These are phyloP conservation scores for Drosophila rellima DNA, from an alignment of 2,888 invertebrate genomes.

Conservation along the genomic window DNA sequence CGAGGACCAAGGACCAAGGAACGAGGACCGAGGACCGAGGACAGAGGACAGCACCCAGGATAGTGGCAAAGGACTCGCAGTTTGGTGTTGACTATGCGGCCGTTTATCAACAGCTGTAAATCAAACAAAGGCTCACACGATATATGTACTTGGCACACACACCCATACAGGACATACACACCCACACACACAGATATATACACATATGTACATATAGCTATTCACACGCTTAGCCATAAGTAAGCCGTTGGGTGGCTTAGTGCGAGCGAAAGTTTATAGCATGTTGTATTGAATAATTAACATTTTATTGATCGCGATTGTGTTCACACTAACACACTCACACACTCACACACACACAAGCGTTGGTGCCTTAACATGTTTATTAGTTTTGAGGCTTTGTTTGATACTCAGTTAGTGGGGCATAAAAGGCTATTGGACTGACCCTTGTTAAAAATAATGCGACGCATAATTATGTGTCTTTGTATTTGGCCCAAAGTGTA, in stretches of 20 bases:
- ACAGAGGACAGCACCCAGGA: slow-evolving; percentile 8
- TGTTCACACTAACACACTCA: slow-evolving; percentile 25
- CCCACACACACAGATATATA: slow-evolving; percentile 7
- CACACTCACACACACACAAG: slow-evolving; percentile 6
- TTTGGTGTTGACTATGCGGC: slow-evolving; percentile 10
- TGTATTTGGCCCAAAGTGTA: slow-evolving; percentile 10
- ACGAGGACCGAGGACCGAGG: slow-evolving; percentile 1
- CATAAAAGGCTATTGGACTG: slow-evolving; percentile 55
- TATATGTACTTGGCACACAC: slow-evolving; percentile 6
- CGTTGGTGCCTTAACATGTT: slow-evolving; percentile 55
- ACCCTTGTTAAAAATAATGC: slow-evolving; percentile 65
- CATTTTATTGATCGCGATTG: slow-evolving; percentile 78
- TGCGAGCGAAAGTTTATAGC: slow-evolving; percentile 63
- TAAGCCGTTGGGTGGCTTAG: slow-evolving; percentile 61
- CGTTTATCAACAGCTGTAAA: slow-evolving; percentile 44
- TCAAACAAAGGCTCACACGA: slow-evolving; percentile 55
- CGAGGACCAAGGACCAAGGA: slow-evolving; percentile 22
- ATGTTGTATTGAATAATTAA: slow-evolving; percentile 81
- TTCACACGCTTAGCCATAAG: slow-evolving; percentile 43
- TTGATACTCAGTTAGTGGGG: slow-evolving; percentile 54
- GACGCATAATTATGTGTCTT: slow-evolving; percentile 61
- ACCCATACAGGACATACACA: slow-evolving; percentile 11
- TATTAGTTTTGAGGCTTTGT: slow-evolving; percentile 75
- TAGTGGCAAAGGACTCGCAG: slow-evolving; percentile 15
- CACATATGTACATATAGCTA: slow-evolving; percentile 8